A percentile compares a stretch with the other conserved stretches of the same genome.
These are phyloP conservation scores for Psettodes erumei DNA, from an alignment of 2,113 vertebrate genomes.

Conservation along the genomic window DNA sequence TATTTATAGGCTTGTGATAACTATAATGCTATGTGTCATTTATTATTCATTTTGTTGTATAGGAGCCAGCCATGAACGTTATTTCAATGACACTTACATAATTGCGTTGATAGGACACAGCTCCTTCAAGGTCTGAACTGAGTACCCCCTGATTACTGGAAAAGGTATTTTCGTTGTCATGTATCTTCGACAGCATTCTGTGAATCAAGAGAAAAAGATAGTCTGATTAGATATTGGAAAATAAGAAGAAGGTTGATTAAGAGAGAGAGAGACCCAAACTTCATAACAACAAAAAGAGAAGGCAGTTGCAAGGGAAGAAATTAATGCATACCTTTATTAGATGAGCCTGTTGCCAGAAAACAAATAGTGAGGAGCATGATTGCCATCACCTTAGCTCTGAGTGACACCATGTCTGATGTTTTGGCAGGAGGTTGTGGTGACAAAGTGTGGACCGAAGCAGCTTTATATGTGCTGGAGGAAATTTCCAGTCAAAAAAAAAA, in stretches of 20 bases:
- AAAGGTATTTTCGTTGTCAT: slow-evolving; percentile 24
- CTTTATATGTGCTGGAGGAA: slow-evolving; percentile 42
- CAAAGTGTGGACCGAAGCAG: not conserved
- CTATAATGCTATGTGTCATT: not conserved
- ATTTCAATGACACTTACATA: slow-evolving; percentile 62
- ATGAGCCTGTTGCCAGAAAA: slow-evolving; percentile 33
- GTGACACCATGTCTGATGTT: slow-evolving; percentile 62
- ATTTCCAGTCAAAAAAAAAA: not conserved
- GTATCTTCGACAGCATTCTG: slow-evolving; percentile 75
- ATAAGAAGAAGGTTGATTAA: not conserved
- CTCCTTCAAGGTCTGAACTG: slow-evolving; percentile 62
- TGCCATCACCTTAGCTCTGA: slow-evolving; percentile 33
- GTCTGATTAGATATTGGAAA: not conserved
- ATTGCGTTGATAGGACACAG: slow-evolving; percentile 71
- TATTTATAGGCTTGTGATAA: not conserved
- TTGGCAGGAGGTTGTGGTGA: slow-evolving; percentile 25
- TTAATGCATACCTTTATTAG: slow-evolving; percentile 50
- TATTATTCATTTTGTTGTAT: not conserved
- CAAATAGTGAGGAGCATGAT: slow-evolving; percentile 50
- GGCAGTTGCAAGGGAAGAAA: not conserved
- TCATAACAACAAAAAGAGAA: not conserved
- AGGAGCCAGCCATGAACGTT: not conserved
- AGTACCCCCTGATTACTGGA: slow-evolving; percentile 33
- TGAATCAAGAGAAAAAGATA: not conserved
- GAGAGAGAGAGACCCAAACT: not conserved